Evolutionary conservation across 2,797 vertebrate genomes (phyloP).

Genomic region (Poecilia picta): DNA sequence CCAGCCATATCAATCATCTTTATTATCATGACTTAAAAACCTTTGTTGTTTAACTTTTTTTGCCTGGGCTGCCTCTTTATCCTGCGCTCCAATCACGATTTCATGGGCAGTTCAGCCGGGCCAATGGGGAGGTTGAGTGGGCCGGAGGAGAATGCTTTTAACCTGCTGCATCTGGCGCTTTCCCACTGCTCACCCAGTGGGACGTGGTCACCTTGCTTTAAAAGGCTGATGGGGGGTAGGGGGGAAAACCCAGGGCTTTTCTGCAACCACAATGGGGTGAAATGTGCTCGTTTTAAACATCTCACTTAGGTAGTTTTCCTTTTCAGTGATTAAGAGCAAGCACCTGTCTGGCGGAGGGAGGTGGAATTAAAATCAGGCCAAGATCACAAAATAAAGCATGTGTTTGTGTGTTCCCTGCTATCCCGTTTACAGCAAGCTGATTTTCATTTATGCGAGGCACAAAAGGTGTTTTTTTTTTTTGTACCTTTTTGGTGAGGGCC

Average conservation of each 20-base stretch:
- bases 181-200: constrained; percentile 84
- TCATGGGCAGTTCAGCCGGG: constrained; percentile 78
- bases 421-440: constrained; percentile 1
- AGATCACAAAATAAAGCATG: constrained; percentile 37
- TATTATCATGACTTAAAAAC: constrained; percentile 85
- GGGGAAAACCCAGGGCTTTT: constrained; percentile 76
- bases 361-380: constrained; percentile 43
- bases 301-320: constrained; percentile 80
- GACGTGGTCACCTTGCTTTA: constrained; percentile 87
- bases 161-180: constrained; percentile 86
- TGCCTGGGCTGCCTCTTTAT: constrained; percentile 72
- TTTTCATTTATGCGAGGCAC: constrained; percentile 25
- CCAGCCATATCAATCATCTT: constrained; percentile 83
- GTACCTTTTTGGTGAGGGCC: constrained; percentile 94
- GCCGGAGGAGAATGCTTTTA: constrained; percentile 84
- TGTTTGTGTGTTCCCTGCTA: constrained; percentile 12
- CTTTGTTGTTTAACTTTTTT: constrained; percentile 82
- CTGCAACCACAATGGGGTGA: constrained; percentile 78
- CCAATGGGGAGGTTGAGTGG: constrained; percentile 81
- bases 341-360: constrained; percentile 74
- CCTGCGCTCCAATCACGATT: constrained; percentile 83
- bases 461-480: constrained; percentile 16
- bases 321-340: constrained; percentile 75
- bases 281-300: constrained; percentile 82
- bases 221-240: constrained; percentile 71